Evolutionary conservation across 2,113 vertebrate genomes (phyloP).

Genomic region (Saccopteryx leptura): DNA sequence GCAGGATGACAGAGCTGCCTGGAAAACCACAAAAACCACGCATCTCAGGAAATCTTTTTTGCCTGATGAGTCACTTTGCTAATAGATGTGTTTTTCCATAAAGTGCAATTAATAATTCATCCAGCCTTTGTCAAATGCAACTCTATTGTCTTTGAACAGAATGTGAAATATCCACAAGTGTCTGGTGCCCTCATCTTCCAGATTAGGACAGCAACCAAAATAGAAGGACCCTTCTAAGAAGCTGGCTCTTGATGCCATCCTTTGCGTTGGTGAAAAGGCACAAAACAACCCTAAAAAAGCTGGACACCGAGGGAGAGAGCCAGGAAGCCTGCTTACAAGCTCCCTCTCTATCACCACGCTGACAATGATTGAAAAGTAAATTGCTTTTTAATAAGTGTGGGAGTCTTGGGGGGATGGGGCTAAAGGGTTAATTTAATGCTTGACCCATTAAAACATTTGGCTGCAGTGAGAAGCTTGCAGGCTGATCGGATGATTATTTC

Average conservation of each 20-base stretch:
- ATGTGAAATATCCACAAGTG: background rate
- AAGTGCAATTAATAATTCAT: background rate
- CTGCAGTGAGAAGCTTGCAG: constrained; percentile 89
- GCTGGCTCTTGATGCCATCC: background rate
- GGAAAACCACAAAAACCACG: background rate
- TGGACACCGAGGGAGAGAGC: constrained; percentile 18
- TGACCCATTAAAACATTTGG: constrained; percentile 88
- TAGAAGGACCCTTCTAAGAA: background rate
- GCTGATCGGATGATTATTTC: constrained; percentile 94
- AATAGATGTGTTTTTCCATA: background rate
- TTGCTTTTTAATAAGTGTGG: constrained; percentile 85
- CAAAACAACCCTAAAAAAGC: constrained; percentile 5
- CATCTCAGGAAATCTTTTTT: background rate
- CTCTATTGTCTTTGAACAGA: constrained; percentile 50
- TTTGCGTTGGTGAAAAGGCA: background rate
- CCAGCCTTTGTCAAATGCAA: background rate
- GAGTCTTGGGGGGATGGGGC: constrained; percentile 80
- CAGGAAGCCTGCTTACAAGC: constrained; percentile 23
- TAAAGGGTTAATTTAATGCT: constrained; percentile 90
- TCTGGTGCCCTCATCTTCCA: background rate
- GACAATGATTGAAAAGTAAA: constrained; percentile 83
- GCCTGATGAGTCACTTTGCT: background rate
- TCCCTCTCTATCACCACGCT: constrained; percentile 59
- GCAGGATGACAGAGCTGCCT: background rate
- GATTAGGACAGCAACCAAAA: background rate